Percentiles rank a stretch among this genome's conserved stretches.
phyloP scores from a whole-genome alignment of 2,888 invertebrate genomes.

The Eudemis profundana region DNA sequence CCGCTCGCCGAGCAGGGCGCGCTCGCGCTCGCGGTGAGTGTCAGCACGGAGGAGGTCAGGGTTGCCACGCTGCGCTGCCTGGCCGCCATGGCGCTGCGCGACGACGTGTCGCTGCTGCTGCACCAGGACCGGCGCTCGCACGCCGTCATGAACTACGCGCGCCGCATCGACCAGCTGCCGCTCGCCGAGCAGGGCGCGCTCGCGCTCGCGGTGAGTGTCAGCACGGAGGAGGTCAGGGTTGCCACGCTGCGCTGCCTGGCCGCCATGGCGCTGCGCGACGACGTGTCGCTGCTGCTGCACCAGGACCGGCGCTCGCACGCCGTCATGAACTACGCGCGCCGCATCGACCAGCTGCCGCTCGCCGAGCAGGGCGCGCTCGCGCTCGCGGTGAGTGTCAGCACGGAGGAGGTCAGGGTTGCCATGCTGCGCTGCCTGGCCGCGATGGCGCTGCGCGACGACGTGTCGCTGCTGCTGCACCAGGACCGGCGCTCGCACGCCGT shows the following conservation, averaged over 20 bases:
- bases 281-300: constrained; percentile 14
- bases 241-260: too few species aligned
- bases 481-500: constrained; percentile 85
- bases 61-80: constrained; percentile 89
- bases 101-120: constrained; percentile 94
- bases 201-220: constrained; percentile 90
- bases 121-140: constrained; percentile 96
- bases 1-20: constrained; percentile 91
- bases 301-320: constrained; percentile 47
- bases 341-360: constrained; percentile 13
- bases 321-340: constrained; percentile 17
- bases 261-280: neutral
- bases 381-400: constrained; percentile 6
- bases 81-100: constrained; percentile 92
- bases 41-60: constrained; percentile 86
- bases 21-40: constrained; percentile 91
- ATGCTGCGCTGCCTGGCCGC: too few species aligned
- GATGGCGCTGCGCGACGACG: neutral
- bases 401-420: too few species aligned
- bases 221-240: too few species aligned
- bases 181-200: constrained; percentile 91
- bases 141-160: constrained; percentile 94
- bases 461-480: constrained; percentile 86
- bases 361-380: constrained; percentile 27
- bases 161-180: constrained; percentile 90